Evolutionary conservation across 2,113 vertebrate species (phyloP), one percentile per base, ranked within the genome.

Genomic region (Labeo catla): DNA sequence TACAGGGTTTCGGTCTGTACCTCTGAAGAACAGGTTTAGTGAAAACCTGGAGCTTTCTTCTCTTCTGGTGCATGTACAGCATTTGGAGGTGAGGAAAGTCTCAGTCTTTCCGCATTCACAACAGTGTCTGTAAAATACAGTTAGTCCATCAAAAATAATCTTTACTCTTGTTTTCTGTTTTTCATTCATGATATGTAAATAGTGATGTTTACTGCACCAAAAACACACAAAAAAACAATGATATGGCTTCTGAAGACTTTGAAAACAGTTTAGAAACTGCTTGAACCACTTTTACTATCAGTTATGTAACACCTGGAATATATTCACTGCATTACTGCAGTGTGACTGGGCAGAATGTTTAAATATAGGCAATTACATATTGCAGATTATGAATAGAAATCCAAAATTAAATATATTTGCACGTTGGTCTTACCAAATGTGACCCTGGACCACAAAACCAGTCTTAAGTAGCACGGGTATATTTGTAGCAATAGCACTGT

Each of bases 1-100:
- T 77, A 15, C 16, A 99, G 98, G 98, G 50, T 99, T 96, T 86
- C 94, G 98, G 63, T 96, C 96, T 0, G 95, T 99, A 34, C 97
- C 97, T 72, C 94, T 99, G 61, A 99, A 97, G 92, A 99, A 99
- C 0, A 96, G 97, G 59, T 97, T 95, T 82, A 97, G 94, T 65
- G 98, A 99, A 91, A 94, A 95, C 80, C 91, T 98, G 15, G 98
- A 99, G 88, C 92, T 99, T 88, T 96, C 98, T 0, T 97, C 97
- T 0, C 95, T 99, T 70, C 93, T 99, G 92, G 95, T 99, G 89
- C 94, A 96, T 92, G 93, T 96, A 86, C 91, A 96, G 16, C 95
- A 95, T 21, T 93, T 97, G 2, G 94, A 94, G 96, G 98, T 99
- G 91, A 97, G 93, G 1, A 72, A 63, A 19, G 2, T 52, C 34